A percentile compares a stretch with the other conserved stretches of the same genome.
phyloP scores from a whole-genome alignment of 2,113 vertebrate genomes.

The Heptranchias perlo region DNA sequence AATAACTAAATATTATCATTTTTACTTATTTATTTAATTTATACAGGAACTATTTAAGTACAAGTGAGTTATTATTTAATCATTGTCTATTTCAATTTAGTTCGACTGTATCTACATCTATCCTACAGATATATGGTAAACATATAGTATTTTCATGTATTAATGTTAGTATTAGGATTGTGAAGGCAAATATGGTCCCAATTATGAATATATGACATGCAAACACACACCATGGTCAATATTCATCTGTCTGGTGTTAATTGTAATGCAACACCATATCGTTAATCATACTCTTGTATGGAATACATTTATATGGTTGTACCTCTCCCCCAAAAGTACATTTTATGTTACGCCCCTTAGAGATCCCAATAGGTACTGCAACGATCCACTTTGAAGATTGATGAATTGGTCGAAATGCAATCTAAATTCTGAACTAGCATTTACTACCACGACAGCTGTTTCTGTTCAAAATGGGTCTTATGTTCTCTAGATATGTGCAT shows the following conservation, averaged over 20 bases:
- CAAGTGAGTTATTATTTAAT: neutral
- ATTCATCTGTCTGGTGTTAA: neutral
- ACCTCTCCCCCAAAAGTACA: neutral
- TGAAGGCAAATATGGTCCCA: neutral
- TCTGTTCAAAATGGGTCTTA: neutral
- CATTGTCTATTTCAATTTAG: neutral
- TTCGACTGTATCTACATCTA: neutral
- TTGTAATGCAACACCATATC: neutral
- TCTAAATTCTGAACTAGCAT: neutral
- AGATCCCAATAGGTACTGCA: neutral
- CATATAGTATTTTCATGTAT: neutral
- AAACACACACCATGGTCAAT: neutral
- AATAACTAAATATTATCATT: neutral
- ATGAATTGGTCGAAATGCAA: slow-evolving; percentile 1
- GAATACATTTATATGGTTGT: neutral
- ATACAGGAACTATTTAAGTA: neutral
- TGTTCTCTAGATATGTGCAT: neutral
- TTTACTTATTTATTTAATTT: neutral
- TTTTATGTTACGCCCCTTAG: slow-evolving; percentile 24
- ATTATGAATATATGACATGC: neutral
- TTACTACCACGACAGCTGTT: neutral
- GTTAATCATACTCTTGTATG: neutral
- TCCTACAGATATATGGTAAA: neutral
- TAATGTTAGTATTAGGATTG: neutral
- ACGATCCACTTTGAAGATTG: neutral